Evolutionary conservation across 2,797 vertebrate genomes (phyloP), one percentile per base, ranked within the genome.

Genomic region (Xyrichtys novacula): DNA sequence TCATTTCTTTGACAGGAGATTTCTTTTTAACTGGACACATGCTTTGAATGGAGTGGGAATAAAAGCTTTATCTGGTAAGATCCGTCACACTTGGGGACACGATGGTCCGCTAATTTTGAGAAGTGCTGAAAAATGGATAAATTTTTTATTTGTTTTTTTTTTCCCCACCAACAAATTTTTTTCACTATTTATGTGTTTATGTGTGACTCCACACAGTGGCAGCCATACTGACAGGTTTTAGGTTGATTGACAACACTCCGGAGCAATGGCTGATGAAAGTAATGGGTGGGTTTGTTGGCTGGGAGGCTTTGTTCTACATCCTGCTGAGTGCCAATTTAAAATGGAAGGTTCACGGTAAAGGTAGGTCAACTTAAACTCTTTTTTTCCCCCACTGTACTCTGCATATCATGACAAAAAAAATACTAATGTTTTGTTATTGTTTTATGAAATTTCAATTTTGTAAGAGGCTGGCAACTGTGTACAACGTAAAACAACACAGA

Each of bases 221-320:
- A 1, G 85, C 92, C 56, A 91, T 95, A 66, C 94, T 95, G 22
- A 93, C 94, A 3, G 95, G 95, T 10, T 72, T 95, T 47, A 14
- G 54, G 8, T 17, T 87, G 38, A 63, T 95, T 56, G 92, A 92
- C 54, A 59, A 19, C 15, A 63, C 84, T 8, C 0, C 3, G 0
- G 72, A 72, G 58, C 54, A 38, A 2, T 94, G 94, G 95, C 59
- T 94, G 74, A 15, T 82, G 22, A 93, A 93, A 59, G 92, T 94
- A 8, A 93, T 95, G 94, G 92, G 94, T 1, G 94, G 89, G 3
- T 94, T 91, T 58, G 57, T 93, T 28, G 91, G 75, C 58, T 96
- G 94, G 94, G 94, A 94, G 36, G 57, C 22, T 10, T 7, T 94
- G 14, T 78, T 87, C 7, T 89, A 57, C 53, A 43, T 92, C 17